Percentiles rank a stretch among this genome's conserved stretches.
phyloP scores from a whole-genome alignment of 2,888 invertebrate species.

The Barypeithes pellucidus region DNA sequence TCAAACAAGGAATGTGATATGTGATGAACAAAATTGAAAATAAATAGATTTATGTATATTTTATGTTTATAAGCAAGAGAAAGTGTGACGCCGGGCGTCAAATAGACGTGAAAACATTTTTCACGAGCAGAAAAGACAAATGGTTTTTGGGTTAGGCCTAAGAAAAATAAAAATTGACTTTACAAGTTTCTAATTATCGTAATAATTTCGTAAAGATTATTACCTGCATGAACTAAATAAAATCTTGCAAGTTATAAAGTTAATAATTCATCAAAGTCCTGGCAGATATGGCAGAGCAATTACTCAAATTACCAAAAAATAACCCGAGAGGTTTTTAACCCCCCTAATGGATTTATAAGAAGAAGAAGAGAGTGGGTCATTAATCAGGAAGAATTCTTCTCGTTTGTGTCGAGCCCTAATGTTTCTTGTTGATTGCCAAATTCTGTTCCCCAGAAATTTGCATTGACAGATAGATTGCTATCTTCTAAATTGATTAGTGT shows the following conservation, averaged over 20 bases:
- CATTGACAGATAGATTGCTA: slow-evolving; percentile 38
- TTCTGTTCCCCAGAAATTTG: slow-evolving; percentile 32
- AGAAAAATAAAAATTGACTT: background rate
- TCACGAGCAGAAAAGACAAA: background rate
- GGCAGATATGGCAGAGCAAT: background rate
- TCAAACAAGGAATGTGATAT: background rate
- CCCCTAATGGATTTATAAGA: slow-evolving; percentile 5
- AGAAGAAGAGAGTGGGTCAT: slow-evolving; percentile 20
- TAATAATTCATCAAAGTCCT: background rate
- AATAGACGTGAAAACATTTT: background rate
- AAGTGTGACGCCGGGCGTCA: slow-evolving; percentile 4
- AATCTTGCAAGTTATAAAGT: too few relatives aligned
- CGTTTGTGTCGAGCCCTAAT: slow-evolving; percentile 24
- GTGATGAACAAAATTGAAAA: slow-evolving; percentile 11
- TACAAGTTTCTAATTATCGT: background rate
- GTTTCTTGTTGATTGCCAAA: slow-evolving; percentile 33
- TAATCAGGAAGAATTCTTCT: slow-evolving; percentile 37
- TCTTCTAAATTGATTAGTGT: slow-evolving; percentile 35
- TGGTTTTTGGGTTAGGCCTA: background rate
- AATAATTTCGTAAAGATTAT: background rate
- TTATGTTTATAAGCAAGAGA: slow-evolving; percentile 6
- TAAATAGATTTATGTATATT: background rate
- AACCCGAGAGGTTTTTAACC: slow-evolving; percentile 28
- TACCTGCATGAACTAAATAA: background rate
- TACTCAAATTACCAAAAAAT: background rate